Evolutionary conservation across 1,140 invertebrate genomes (phyloP).

Genomic region (Drosophila pachea): DNA sequence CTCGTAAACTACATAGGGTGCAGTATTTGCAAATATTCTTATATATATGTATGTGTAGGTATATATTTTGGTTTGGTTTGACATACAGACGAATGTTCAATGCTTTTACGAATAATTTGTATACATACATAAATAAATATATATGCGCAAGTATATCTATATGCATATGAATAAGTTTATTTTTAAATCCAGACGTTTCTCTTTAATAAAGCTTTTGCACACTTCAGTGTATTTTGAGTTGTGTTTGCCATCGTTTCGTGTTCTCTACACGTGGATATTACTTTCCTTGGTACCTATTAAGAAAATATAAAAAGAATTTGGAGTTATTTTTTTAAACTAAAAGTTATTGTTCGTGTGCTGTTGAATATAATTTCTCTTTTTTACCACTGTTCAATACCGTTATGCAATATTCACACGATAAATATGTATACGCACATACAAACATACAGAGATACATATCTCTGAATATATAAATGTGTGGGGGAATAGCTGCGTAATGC

Average conservation of each 20-base stretch:
- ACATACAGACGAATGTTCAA: conserved; percentile 7
- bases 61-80: conserved; percentile 9
- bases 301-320: neutral
- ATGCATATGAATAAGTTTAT: conserved; percentile 66
- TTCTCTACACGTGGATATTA: conserved; percentile 60
- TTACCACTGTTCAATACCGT: conserved; percentile 36
- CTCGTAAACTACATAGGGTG: conserved; percentile 25
- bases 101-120: conserved; percentile 12
- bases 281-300: conserved; percentile 51
- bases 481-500: conserved; percentile 13
- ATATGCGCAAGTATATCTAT: conserved; percentile 32
- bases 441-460: conserved; percentile 1
- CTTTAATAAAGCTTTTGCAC: conserved; percentile 70
- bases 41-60: conserved; percentile 14
- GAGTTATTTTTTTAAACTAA: neutral
- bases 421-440: conserved; percentile 13
- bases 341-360: neutral
- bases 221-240: conserved; percentile 72
- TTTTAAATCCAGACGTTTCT: conserved; percentile 72
- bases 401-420: conserved; percentile 48
- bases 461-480: neutral
- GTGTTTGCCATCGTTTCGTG: conserved; percentile 76
- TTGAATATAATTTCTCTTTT: neutral
- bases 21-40: conserved; percentile 34
- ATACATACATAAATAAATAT: conserved; percentile 12